Conservation (phyloP, 1,140 invertebrate genomes). For the Conopomorpha cramerella region DNA sequence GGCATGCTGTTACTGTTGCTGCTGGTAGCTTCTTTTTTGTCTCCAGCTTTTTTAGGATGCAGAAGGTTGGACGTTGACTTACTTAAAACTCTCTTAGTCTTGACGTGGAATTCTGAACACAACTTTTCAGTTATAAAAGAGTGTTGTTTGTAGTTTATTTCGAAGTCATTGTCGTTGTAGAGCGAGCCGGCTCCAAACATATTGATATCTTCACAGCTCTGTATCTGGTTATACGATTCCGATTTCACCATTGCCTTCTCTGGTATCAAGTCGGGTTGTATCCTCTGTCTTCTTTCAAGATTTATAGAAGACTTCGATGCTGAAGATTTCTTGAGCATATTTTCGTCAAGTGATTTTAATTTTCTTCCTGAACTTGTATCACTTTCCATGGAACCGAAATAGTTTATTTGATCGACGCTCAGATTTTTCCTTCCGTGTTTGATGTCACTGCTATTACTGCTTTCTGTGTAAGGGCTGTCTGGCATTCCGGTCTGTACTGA, state of each 20-base stretch:
- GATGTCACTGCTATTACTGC: constrained; percentile 49
- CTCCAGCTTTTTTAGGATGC: constrained; percentile 50
- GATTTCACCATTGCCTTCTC: constrained; percentile 55
- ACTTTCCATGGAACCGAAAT: constrained; percentile 57
- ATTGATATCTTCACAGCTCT: constrained; percentile 58
- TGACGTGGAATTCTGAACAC: constrained; percentile 66
- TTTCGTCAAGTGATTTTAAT: constrained; percentile 51
- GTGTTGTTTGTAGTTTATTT: constrained; percentile 58
- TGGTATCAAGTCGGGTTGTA: constrained; percentile 56
- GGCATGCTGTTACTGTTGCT: constrained; percentile 55
- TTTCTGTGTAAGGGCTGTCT: constrained; percentile 43
- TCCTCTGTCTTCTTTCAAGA: constrained; percentile 51
- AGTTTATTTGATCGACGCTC: constrained; percentile 58
- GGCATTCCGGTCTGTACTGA: constrained; percentile 58
- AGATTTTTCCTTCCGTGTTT: constrained; percentile 51
- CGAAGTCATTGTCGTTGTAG: constrained; percentile 50
- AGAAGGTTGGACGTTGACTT: constrained; percentile 65
- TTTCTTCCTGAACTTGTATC: constrained; percentile 51
- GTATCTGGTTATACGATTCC: constrained; percentile 57
- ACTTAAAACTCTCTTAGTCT: constrained; percentile 63
- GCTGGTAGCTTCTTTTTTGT: constrained; percentile 45
- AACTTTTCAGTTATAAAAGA: constrained; percentile 66
- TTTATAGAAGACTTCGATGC: constrained; percentile 49
- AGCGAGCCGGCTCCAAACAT: constrained; percentile 53
- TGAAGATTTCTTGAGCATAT: constrained; percentile 49